A percentile compares a stretch with the other conserved stretches of the same genome.
Conservation (phyloP, 2,888 invertebrate species). For the Tenthredo notha region DNA sequence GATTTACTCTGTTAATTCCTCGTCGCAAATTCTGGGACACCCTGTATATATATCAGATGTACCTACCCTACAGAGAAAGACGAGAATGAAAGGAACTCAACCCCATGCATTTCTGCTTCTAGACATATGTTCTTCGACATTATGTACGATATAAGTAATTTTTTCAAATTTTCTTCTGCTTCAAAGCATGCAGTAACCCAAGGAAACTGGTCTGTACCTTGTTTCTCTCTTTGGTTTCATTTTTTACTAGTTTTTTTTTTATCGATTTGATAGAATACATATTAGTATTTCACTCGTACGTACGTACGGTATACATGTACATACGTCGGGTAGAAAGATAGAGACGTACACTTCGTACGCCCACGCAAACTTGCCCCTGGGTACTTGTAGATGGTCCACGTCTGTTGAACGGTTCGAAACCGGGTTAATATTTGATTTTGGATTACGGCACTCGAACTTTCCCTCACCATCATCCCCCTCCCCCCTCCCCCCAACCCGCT, state of each 20-base stretch:
- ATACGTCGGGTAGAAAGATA: neutral
- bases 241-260: neutral
- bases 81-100: constrained; percentile 17
- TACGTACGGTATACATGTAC: too few relatives aligned
- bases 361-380: neutral
- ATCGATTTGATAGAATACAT: neutral
- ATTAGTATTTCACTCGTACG: neutral
- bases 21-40: too few relatives aligned
- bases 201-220: neutral
- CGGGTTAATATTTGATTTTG: constrained; percentile 51
- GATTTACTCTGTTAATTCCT: too few relatives aligned
- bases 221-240: neutral
- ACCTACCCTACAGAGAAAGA: neutral
- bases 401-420: constrained; percentile 42
- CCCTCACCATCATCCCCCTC: neutral
- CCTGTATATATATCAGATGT: constrained; percentile 17
- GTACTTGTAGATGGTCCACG: constrained; percentile 34
- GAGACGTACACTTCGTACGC: neutral
- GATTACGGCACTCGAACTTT: constrained; percentile 45
- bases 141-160: neutral
- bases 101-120: neutral
- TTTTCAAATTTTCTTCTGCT: neutral
- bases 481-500: neutral
- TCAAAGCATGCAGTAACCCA: neutral
- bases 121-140: neutral